phyloP scores from a whole-genome alignment of 2,113 vertebrate genomes.

The Electrona antarctica region DNA sequence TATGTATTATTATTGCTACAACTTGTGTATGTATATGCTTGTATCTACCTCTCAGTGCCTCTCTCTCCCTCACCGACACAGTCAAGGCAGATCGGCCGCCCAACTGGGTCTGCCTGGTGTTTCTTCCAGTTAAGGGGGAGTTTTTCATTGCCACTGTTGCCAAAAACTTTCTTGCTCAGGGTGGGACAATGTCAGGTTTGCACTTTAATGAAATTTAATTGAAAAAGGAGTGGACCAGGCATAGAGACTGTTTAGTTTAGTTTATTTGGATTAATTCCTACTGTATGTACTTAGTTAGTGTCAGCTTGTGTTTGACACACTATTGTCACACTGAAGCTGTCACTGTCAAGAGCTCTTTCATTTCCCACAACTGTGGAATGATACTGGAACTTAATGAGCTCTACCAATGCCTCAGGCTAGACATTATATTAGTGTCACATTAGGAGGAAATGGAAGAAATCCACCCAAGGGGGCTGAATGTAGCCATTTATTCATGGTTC shows the following conservation, averaged over 20 bases:
- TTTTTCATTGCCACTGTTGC: too few species aligned
- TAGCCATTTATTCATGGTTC: slow-evolving; percentile 43
- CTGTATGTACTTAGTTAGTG: too few species aligned
- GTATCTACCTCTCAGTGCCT: neutral
- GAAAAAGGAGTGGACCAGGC: neutral
- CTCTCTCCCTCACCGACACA: neutral
- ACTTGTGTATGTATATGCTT: too few species aligned
- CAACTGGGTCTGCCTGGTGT: too few species aligned
- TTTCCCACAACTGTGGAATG: slow-evolving; percentile 14
- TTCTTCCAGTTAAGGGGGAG: too few species aligned
- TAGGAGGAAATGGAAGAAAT: slow-evolving; percentile 55
- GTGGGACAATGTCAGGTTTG: too few species aligned
- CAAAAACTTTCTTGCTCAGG: too few species aligned
- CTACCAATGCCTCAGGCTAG: slow-evolving; percentile 45
- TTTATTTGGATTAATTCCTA: too few species aligned
- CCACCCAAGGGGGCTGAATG: slow-evolving; percentile 12
- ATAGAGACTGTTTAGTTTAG: slow-evolving; percentile 7
- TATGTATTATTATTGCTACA: too few species aligned
- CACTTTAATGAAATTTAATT: too few species aligned
- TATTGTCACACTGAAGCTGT: neutral
- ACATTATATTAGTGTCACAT: slow-evolving; percentile 60
- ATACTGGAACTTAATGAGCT: slow-evolving; percentile 33
- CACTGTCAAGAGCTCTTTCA: neutral
- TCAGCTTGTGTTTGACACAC: neutral
- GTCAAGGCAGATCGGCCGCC: too few species aligned